Percentiles rank a stretch among this genome's conserved stretches.
These are phyloP conservation scores for Hippocampus guttulatus DNA, from an alignment of 2,113 vertebrate genomes.

Conservation along the genomic window DNA sequence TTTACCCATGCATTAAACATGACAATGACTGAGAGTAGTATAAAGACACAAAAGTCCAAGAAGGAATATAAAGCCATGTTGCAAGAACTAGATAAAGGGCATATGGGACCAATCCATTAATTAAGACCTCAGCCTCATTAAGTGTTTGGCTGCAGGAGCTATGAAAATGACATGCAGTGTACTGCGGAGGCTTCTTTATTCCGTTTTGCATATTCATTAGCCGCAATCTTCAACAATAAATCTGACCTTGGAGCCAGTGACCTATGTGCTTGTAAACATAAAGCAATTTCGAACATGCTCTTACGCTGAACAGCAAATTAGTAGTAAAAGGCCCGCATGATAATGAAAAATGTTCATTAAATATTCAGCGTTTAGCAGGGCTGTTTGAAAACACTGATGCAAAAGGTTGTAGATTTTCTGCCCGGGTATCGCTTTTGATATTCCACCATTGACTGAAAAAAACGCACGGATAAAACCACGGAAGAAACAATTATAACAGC, in stretches of 20 bases:
- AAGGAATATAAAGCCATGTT: background rate
- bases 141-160: constrained; percentile 44
- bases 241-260: constrained; percentile 57
- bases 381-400: constrained; percentile 35
- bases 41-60: constrained; percentile 12
- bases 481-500: background rate
- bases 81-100: constrained; percentile 1
- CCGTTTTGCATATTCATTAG: constrained; percentile 60
- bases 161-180: constrained; percentile 51
- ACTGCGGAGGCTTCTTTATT: constrained; percentile 44
- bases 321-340: constrained; percentile 61
- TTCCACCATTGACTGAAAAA: background rate
- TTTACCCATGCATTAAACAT: constrained; percentile 45
- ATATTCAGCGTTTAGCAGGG: constrained; percentile 40
- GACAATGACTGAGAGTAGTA: constrained; percentile 21
- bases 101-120: constrained; percentile 34
- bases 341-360: constrained; percentile 56
- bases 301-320: constrained; percentile 65
- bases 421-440: background rate
- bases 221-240: constrained; percentile 52
- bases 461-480: background rate
- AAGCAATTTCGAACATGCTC: constrained; percentile 59
- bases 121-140: constrained; percentile 60
- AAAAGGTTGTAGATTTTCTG: constrained; percentile 15
- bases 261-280: constrained; percentile 68